Evolutionary conservation across 2,113 vertebrate species (phyloP).

Genomic region (Terrapene triunguis): DNA sequence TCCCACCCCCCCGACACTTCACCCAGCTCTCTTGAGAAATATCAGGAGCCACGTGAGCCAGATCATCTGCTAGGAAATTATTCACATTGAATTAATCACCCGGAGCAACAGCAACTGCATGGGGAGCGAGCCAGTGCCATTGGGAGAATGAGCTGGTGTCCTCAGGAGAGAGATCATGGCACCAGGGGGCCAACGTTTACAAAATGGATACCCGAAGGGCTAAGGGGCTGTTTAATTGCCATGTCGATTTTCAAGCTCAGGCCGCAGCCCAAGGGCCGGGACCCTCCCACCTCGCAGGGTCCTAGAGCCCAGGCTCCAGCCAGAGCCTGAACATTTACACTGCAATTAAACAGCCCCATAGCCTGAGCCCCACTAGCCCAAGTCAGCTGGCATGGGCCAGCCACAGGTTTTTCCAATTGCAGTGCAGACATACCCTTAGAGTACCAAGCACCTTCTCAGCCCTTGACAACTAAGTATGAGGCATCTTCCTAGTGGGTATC

Average conservation of each 20-base stretch:
- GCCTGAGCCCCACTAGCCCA: background rate
- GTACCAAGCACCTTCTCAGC: no score
- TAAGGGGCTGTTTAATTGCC: background rate
- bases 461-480: no score
- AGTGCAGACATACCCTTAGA: background rate
- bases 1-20: rapidly evolving
- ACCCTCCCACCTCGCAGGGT: background rate
- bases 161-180: background rate
- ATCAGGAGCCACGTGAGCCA: slow-evolving; percentile 55
- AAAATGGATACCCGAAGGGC: background rate
- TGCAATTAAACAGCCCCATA: background rate
- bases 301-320: background rate
- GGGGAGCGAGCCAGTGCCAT: slow-evolving; percentile 43
- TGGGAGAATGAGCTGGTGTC: slow-evolving; percentile 10
- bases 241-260: background rate
- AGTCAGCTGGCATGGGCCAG: background rate
- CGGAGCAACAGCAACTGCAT: background rate
- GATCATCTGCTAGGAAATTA: slow-evolving; percentile 74
- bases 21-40: background rate
- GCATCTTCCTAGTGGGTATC: no score
- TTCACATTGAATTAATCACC: slow-evolving; percentile 72
- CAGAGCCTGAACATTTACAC: no score
- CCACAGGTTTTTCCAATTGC: no score
- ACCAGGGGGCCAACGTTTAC: background rate
- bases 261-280: background rate